phyloP scores from a whole-genome alignment of 2,113 vertebrate genomes.

The Odontophorus gujanensis region DNA sequence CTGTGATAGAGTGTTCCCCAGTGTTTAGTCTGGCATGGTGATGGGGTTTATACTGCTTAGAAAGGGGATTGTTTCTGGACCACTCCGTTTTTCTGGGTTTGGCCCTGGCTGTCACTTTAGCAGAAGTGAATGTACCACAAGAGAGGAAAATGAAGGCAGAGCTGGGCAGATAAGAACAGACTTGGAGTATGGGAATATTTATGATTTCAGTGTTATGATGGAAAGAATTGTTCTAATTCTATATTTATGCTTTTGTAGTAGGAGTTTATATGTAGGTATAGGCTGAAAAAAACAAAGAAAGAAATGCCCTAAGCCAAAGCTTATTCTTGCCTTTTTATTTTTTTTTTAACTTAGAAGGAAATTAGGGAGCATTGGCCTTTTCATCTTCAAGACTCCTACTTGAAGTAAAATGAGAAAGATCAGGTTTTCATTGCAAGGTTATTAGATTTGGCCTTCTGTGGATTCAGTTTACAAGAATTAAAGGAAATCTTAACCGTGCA shows the following conservation, averaged over 20 bases:
- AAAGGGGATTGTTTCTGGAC: not conserved
- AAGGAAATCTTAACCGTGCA: not conserved
- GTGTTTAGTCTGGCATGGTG: not conserved
- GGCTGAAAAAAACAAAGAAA: not conserved
- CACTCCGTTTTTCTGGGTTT: not conserved
- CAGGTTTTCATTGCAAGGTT: not conserved
- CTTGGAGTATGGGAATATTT: conserved; percentile 14
- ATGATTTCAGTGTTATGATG: not conserved
- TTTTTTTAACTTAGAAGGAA: not conserved
- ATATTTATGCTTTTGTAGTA: not conserved
- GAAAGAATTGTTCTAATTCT: not conserved
- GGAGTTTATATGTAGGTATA: not conserved
- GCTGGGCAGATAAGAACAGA: conserved; percentile 58
- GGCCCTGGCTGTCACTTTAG: conserved; percentile 52
- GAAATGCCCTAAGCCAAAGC: not conserved
- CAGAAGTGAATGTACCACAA: conserved; percentile 1
- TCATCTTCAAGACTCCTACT: not conserved
- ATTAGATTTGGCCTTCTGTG: not conserved
- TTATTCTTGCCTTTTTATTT: not conserved
- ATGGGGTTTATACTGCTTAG: not conserved
- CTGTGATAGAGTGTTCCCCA: not conserved
- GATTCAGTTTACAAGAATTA: not conserved
- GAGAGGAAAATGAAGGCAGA: conserved; percentile 28
- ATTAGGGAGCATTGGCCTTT: not conserved
- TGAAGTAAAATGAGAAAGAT: not conserved